Base-by-base conservation (phyloP, 2,797 vertebrate genomes). In the Oreonectes daqikongensis region DNA sequence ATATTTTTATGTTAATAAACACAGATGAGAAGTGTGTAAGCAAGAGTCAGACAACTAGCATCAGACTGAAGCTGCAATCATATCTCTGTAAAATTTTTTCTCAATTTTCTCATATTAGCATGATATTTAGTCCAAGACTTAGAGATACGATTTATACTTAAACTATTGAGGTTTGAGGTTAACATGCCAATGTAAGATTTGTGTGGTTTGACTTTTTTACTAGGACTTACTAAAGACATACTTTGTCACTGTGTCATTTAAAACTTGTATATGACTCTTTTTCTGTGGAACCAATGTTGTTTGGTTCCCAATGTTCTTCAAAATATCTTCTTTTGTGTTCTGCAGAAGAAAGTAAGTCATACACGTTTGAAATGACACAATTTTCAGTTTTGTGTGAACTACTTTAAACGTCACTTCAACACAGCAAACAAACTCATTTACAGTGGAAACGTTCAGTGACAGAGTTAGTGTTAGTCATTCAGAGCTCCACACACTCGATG, bases 401-500 rank as follows among this genome's bases (percentile, higher is more conserved):
- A n/a, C 12, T 8, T 57, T 28, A 7, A 28, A 57, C 4, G 0
- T 7, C 24, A 28, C 5, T 24, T 55, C 52, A 53, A 28, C 22
- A 5, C 24, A 59, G 2, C 26, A 30, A 26, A 2, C 26, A 38
- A 22, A 60, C 28, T 26, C 55, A 50, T 52, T 14, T 5, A 32
- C 28, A 44, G 17, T 53, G 26, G 12, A 28, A 28, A 6, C 5
- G n/a, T n/a, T n/a, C n/a, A n/a, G n/a, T n/a, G n/a, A 59, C 22
- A 46, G 2, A 65, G 44, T 59, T 75, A 46, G 52, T 61, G 24
- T 11, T 22, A 68, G 57, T 68, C 11, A 20, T 20, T 76, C 42
- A 1, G 42, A 38, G 44, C 57, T 61, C 63, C 76, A 81, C 78
- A 78, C 79, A 72, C 61, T 30, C 55, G 11, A 74, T 59, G 82